Percentiles rank a stretch among this genome's conserved stretches.
These are phyloP conservation scores for Schizaphis graminum DNA, from an alignment of 2,888 invertebrate genomes.

Conservation along the genomic window DNA sequence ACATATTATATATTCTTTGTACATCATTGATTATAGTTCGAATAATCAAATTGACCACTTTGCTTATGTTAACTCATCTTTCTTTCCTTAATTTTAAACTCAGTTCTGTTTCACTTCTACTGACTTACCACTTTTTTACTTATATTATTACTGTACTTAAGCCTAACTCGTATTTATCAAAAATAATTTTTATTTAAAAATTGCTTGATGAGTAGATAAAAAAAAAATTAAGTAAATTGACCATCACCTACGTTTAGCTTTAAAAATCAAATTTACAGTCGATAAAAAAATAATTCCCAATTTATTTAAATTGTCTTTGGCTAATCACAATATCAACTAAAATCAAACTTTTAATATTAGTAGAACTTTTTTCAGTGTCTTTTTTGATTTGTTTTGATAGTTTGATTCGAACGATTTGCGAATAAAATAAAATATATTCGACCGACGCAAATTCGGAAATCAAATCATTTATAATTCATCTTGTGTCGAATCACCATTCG, in stretches of 20 bases:
- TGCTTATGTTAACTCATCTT: too few relatives aligned
- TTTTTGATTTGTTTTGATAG: background rate
- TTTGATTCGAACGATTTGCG: background rate
- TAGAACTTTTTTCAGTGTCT: background rate
- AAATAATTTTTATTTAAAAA: background rate
- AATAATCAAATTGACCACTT: too few relatives aligned
- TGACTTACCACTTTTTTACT: too few relatives aligned
- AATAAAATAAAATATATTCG: background rate
- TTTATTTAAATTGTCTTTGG: background rate
- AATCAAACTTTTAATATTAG: too few relatives aligned
- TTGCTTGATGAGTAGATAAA: background rate
- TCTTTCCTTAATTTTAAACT: too few relatives aligned
- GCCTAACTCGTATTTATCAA: too few relatives aligned
- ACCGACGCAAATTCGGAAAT: background rate
- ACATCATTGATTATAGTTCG: too few relatives aligned
- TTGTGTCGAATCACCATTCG: background rate
- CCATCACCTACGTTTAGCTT: too few relatives aligned
- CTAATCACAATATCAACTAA: background rate
- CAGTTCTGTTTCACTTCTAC: too few relatives aligned
- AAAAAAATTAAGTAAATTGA: background rate
- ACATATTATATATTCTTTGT: background rate
- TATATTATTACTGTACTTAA: too few relatives aligned
- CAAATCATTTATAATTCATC: background rate
- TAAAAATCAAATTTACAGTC: background rate
- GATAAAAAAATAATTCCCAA: background rate